These are phyloP conservation scores for Nylanderia fulva DNA, from an alignment of 1,140 invertebrate species.

Conservation along the genomic window DNA sequence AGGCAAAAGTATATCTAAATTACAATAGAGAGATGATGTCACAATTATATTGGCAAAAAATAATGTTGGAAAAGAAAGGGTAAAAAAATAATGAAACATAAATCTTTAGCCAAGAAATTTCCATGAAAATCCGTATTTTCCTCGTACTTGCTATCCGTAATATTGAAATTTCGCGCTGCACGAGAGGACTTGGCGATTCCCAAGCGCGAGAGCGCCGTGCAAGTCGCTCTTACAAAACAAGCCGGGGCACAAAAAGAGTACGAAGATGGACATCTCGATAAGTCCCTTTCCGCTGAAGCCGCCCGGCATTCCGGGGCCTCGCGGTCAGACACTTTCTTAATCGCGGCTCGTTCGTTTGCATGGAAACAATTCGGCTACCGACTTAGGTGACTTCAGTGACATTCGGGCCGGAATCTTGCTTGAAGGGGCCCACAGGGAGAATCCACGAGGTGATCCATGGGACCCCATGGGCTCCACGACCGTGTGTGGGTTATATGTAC, in stretches of 20 bases:
- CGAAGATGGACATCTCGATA: conserved; percentile 74
- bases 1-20: neutral
- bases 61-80: neutral
- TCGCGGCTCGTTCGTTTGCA: conserved; percentile 75
- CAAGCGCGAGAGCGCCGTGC: conserved; percentile 7
- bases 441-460: conserved; percentile 74
- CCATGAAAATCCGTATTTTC: neutral
- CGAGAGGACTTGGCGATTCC: too few species aligned
- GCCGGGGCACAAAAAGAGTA: conserved; percentile 50
- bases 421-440: conserved; percentile 22
- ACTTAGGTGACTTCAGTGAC: conserved; percentile 75
- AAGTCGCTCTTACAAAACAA: conserved; percentile 50
- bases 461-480: conserved; percentile 77
- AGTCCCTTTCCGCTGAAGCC: conserved; percentile 65
- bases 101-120: too few species aligned
- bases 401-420: conserved; percentile 56
- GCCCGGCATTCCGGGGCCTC: conserved; percentile 63
- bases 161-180: conserved; percentile 40
- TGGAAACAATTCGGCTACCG: conserved; percentile 77
- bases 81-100: too few species aligned
- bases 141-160: neutral
- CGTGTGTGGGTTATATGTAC: conserved; percentile 45
- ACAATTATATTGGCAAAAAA: neutral
- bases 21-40: neutral
- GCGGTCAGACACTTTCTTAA: conserved; percentile 75